Conservation (phyloP, 2,888 invertebrate genomes). For the Myopa tessellatipennis region DNA sequence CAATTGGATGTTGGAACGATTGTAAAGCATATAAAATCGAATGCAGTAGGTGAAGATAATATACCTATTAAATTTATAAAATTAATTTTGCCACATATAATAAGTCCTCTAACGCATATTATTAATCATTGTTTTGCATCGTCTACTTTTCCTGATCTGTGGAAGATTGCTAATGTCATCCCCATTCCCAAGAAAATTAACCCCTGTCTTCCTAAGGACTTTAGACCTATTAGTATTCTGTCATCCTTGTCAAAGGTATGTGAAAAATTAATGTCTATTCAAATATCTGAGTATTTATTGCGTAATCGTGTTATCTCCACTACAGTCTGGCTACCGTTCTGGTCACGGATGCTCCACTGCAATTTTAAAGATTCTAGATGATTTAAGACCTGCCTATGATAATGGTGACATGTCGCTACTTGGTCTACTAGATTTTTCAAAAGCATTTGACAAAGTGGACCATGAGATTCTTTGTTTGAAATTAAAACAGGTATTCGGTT, state of each 20-base stretch:
- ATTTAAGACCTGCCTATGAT: not conserved
- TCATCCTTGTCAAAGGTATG: not conserved
- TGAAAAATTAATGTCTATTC: too few species aligned
- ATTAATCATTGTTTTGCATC: too few species aligned
- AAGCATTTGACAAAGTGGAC: not conserved
- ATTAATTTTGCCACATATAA: not conserved
- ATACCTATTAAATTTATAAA: conserved; percentile 3
- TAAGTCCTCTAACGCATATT: too few species aligned
- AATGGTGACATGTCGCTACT: not conserved
- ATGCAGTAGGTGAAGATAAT: not conserved
- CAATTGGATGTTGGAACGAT: not conserved
- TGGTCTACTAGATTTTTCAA: not conserved
- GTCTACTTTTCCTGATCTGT: not conserved
- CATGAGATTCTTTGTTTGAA: too few species aligned
- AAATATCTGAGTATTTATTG: not conserved
- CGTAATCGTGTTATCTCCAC: not conserved
- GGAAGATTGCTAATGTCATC: not conserved
- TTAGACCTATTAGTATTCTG: not conserved
- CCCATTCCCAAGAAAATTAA: not conserved
- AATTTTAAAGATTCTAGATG: not conserved
- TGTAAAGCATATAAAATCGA: not conserved
- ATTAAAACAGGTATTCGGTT: too few species aligned
- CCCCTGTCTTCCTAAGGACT: not conserved
- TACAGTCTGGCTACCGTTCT: not conserved
- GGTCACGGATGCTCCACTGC: not conserved